Percentiles rank a stretch among this genome's conserved stretches.
These are phyloP conservation scores for Microcebus lehilahytsara DNA, from an alignment of 2,113 vertebrate genomes.

Conservation along the genomic window DNA sequence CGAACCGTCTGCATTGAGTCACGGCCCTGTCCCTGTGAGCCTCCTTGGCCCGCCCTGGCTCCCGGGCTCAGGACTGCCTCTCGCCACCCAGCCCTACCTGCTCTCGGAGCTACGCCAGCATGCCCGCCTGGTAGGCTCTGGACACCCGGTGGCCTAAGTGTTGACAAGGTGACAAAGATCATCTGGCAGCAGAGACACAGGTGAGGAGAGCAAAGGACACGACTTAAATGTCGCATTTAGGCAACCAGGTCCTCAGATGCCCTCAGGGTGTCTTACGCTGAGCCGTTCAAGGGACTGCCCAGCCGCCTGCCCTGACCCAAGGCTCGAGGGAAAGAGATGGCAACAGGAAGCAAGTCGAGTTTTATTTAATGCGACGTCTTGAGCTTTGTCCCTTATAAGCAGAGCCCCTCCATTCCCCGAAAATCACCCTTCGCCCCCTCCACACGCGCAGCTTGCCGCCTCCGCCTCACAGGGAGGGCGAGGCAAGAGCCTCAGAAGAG, in stretches of 20 bases:
- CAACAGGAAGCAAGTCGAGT: not conserved
- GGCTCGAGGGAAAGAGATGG: not conserved
- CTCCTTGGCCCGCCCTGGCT: not conserved
- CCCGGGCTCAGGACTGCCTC: too few relatives aligned
- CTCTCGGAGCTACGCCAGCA: not conserved
- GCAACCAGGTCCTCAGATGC: not conserved
- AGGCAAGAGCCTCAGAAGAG: not conserved
- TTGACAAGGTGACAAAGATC: not conserved
- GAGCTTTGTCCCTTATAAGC: not conserved
- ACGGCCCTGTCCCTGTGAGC: not conserved
- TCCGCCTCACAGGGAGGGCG: not conserved
- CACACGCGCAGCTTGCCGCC: not conserved
- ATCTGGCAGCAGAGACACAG: not conserved
- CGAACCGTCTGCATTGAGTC: too few relatives aligned
- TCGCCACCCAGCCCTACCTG: not conserved
- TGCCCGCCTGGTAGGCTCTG: not conserved
- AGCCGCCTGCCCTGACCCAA: not conserved
- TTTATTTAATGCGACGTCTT: conserved; percentile 48
- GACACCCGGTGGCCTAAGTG: not conserved
- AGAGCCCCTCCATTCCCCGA: not conserved
- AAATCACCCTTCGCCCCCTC: not conserved
- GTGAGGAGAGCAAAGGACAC: not conserved
- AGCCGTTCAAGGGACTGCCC: not conserved
- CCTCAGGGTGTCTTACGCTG: not conserved
- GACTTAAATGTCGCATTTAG: not conserved